Evolutionary conservation across 37 sponge, comb jelly and placozoan species (phyloP).

Genomic region (Halichondria panicea): DNA sequence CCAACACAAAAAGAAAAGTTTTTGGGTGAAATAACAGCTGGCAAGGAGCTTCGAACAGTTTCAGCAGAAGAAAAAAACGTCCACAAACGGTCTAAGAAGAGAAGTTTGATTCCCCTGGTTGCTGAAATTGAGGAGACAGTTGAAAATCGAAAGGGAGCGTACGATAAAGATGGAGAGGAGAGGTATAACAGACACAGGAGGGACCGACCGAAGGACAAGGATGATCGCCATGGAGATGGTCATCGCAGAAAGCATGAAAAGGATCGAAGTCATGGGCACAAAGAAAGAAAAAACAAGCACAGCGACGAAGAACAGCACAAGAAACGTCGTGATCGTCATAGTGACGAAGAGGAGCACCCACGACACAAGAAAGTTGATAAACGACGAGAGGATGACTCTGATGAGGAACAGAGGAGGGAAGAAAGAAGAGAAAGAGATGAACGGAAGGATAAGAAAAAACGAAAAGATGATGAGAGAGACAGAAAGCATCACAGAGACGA

Average conservation of each 20-base stretch:
- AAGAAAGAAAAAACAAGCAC: not conserved
- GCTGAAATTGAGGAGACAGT: not conserved
- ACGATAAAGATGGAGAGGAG: not conserved
- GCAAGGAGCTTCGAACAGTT: constrained; percentile 26
- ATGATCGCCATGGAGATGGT: not conserved
- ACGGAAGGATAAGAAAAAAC: not conserved
- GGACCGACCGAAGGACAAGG: not conserved
- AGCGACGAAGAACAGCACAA: too few relatives aligned
- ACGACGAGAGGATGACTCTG: not conserved
- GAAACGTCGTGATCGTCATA: too few relatives aligned
- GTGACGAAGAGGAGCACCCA: not conserved
- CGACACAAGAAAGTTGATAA: not conserved
- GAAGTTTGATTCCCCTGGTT: not conserved
- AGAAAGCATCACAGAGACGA: not conserved
- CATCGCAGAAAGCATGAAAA: not conserved
- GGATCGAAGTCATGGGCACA: not conserved
- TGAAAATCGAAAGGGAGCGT: not conserved
- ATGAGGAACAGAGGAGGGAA: not conserved
- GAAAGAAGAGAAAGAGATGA: not conserved
- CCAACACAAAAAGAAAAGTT: constrained; percentile 9
- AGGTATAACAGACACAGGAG: not conserved
- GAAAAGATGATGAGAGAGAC: constrained; percentile 1
- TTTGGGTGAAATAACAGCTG: constrained; percentile 20
- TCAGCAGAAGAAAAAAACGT: constrained; percentile 9
- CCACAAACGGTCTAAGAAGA: too few relatives aligned